A percentile compares a stretch with the other conserved stretches of the same genome.
These are phyloP conservation scores for Drosophila burlai DNA, from an alignment of 1,140 invertebrate genomes.

Conservation along the genomic window DNA sequence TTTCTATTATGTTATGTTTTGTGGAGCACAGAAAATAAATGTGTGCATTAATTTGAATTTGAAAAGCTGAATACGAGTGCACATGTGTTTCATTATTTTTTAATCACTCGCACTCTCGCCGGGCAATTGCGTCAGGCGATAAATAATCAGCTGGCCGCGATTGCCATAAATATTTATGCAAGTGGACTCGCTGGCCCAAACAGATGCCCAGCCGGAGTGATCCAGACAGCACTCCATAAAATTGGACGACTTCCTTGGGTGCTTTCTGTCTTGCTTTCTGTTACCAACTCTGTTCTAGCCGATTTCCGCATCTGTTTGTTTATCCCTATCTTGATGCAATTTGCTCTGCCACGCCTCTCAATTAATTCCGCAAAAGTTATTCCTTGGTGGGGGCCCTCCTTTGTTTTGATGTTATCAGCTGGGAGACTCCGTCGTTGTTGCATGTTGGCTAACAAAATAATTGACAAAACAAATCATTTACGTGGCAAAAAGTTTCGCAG, in stretches of 20 bases:
- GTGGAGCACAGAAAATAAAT: constrained; percentile 56
- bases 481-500: constrained; percentile 70
- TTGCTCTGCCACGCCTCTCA: constrained; percentile 62
- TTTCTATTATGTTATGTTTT: constrained; percentile 30
- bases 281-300: constrained; percentile 14
- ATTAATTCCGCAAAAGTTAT: constrained; percentile 57
- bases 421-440: constrained; percentile 26
- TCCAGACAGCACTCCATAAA: constrained; percentile 49
- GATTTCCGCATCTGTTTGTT: constrained; percentile 57
- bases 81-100: constrained; percentile 64
- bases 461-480: constrained; percentile 85
- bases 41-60: constrained; percentile 74
- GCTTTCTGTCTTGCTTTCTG: not conserved
- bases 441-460: constrained; percentile 83
- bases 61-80: constrained; percentile 49
- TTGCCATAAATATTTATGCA: constrained; percentile 79
- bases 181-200: constrained; percentile 66
- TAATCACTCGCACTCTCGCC: constrained; percentile 10
- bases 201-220: constrained; percentile 27
- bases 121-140: constrained; percentile 55
- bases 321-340: constrained; percentile 50
- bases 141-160: constrained; percentile 69
- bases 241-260: constrained; percentile 18
- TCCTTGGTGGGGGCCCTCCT: not conserved
- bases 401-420: constrained; percentile 84